Evolutionary conservation across 2,113 vertebrate genomes (phyloP).

Genomic region (Pterophyllum scalare): DNA sequence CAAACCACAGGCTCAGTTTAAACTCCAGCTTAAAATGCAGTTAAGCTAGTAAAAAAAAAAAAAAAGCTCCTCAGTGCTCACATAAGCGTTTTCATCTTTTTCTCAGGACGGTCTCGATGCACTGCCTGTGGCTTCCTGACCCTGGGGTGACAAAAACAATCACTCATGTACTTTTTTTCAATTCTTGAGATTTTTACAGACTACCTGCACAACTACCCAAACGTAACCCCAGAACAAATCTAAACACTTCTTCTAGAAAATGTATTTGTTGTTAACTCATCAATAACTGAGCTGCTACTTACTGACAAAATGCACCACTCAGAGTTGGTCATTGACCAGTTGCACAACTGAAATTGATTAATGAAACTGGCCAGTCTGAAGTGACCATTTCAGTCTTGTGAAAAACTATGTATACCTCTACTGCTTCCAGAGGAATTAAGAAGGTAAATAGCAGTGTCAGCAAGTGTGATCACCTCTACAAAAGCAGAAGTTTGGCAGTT

Average conservation of each 20-base stretch:
- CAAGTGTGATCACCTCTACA: neutral
- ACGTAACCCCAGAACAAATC: too few species aligned
- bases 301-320: neutral
- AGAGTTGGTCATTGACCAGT: neutral
- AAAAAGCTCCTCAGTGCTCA: neutral
- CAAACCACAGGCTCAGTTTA: neutral
- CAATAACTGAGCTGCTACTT: neutral
- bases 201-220: neutral
- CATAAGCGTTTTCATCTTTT: neutral
- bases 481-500: neutral
- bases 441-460: neutral
- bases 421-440: neutral
- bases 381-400: neutral
- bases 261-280: neutral
- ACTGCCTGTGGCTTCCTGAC: neutral
- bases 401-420: neutral
- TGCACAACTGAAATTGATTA: neutral
- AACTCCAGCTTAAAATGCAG: neutral
- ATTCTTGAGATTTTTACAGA: neutral
- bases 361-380: neutral
- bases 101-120: neutral
- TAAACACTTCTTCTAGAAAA: too few species aligned
- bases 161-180: neutral
- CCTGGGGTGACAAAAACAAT: neutral
- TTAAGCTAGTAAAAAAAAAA: neutral